Percentiles rank a stretch among this genome's conserved stretches.
Conservation (phyloP, 1,140 invertebrate species). For the Sinella curviseta region DNA sequence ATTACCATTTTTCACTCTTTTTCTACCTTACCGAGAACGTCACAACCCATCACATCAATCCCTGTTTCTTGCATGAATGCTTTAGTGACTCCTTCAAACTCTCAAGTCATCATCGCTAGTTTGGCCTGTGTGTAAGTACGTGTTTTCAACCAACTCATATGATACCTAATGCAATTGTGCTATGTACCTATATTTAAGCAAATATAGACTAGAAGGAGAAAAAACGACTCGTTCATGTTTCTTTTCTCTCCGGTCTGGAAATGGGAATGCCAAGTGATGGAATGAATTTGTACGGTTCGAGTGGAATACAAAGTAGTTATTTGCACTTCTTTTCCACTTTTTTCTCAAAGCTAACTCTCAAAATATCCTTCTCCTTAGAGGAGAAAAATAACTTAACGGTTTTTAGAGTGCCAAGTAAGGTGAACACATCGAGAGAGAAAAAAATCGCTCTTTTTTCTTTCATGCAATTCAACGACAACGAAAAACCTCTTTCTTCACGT, state of each 20-base stretch:
- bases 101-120: background rate
- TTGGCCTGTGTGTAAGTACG: background rate
- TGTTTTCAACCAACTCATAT: too few species aligned
- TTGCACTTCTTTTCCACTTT: background rate
- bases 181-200: background rate
- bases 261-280: background rate
- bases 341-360: background rate
- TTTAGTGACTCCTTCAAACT: background rate
- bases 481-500: too few species aligned
- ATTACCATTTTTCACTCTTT: background rate
- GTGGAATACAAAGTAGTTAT: conserved; percentile 24
- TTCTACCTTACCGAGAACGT: conserved; percentile 7
- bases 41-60: background rate
- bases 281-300: conserved; percentile 15
- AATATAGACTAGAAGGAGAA: background rate
- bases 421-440: too few species aligned
- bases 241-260: background rate
- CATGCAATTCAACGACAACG: too few species aligned
- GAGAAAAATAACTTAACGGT: background rate
- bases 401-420: background rate
- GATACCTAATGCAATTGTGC: too few species aligned
- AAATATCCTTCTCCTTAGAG: background rate
- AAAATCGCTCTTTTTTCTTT: too few species aligned
- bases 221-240: background rate
- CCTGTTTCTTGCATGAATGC: conserved; percentile 20